Conservation (phyloP, 2,888 invertebrate genomes). For the Drosophila monieri region DNA sequence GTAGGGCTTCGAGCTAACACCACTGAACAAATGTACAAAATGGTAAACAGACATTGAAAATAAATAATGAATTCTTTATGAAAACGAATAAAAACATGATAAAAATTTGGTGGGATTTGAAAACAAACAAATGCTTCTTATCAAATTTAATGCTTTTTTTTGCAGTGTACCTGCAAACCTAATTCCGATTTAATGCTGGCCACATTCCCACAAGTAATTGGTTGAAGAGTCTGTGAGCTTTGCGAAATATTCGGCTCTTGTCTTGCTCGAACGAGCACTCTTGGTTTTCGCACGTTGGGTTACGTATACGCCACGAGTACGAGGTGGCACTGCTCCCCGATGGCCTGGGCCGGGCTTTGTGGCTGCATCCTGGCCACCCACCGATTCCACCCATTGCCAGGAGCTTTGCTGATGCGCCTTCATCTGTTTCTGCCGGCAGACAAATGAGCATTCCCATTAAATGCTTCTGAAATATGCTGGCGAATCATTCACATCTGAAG, state of each 20-base stretch:
- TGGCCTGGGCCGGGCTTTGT: conserved; percentile 26
- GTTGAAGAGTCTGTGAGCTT: conserved; percentile 10
- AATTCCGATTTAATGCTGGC: conserved; percentile 31
- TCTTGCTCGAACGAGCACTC: conserved; percentile 28
- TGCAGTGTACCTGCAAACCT: conserved; percentile 19
- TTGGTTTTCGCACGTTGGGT: conserved; percentile 45
- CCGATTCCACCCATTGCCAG: conserved; percentile 29
- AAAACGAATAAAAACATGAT: neutral
- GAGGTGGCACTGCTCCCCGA: conserved; percentile 9
- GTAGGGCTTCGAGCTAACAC: neutral
- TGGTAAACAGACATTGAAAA: neutral
- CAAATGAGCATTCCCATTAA: conserved; percentile 71
- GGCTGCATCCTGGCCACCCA: conserved; percentile 29
- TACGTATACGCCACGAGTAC: conserved; percentile 53
- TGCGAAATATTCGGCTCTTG: conserved; percentile 22
- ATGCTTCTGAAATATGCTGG: conserved; percentile 71
- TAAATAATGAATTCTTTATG: neutral
- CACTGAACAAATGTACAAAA: neutral
- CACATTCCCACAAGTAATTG: conserved; percentile 39
- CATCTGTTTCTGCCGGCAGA: conserved; percentile 54
- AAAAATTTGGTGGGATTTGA: neutral
- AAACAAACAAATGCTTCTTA: neutral
- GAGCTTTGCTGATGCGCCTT: conserved; percentile 20
- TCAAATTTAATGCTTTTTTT: neutral
- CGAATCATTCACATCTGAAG: conserved; percentile 61